Conservation (phyloP, 2,113 vertebrate species). For the Genyomyrus donnyi region DNA sequence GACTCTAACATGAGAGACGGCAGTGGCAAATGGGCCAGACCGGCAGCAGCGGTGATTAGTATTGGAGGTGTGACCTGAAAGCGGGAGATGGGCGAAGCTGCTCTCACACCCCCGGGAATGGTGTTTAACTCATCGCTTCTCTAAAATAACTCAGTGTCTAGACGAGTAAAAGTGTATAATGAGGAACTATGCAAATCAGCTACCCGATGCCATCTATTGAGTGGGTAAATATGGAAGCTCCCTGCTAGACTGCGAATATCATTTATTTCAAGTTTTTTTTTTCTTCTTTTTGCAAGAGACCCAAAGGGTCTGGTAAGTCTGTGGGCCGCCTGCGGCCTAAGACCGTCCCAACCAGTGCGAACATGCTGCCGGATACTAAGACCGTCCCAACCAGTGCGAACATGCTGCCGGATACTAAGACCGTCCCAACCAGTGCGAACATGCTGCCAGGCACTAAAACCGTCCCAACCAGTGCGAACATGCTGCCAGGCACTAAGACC, state of each 20-base stretch:
- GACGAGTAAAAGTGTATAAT: slow-evolving; percentile 7
- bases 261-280: slow-evolving; percentile 18
- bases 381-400: slow-evolving; percentile 10
- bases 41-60: neutral
- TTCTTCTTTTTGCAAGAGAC: slow-evolving; percentile 47
- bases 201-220: neutral
- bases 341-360: slow-evolving; percentile 43
- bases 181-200: neutral
- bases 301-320: slow-evolving; percentile 49
- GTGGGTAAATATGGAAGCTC: neutral
- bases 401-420: too few relatives aligned
- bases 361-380: slow-evolving; percentile 51
- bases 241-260: neutral
- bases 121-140: neutral
- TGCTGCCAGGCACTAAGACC: slow-evolving; percentile 47
- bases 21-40: neutral
- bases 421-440: too few relatives aligned
- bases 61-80: slow-evolving; percentile 1
- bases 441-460: too few relatives aligned
- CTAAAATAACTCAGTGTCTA: neutral
- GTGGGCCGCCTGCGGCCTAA: slow-evolving; percentile 15
- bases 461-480: slow-evolving; percentile 49
- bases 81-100: neutral
- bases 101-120: neutral
- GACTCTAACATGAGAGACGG: neutral